These are phyloP conservation scores for Artibeus jamaicensis DNA, from an alignment of 2,797 vertebrate species.

Conservation along the genomic window DNA sequence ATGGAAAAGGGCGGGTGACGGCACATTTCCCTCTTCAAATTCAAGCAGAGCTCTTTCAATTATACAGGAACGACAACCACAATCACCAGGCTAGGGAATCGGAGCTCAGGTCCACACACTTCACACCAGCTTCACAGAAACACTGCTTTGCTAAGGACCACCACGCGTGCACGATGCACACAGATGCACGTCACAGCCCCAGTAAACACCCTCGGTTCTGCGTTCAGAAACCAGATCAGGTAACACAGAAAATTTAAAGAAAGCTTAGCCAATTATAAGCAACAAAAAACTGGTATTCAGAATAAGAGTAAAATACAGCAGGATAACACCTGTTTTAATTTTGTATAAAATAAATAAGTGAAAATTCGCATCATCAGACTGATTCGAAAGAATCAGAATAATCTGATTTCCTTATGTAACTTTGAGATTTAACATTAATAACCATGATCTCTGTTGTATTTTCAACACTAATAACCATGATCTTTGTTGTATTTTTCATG, in stretches of 20 bases:
- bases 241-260: background rate
- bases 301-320: background rate
- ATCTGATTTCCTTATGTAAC: background rate
- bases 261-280: background rate
- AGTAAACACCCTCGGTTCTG: background rate
- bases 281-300: background rate
- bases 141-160: background rate
- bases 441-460: background rate
- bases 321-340: background rate
- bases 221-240: background rate
- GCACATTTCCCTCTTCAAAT: constrained; percentile 7
- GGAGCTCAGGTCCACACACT: background rate
- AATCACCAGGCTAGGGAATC: background rate
- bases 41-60: background rate
- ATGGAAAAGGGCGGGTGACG: background rate
- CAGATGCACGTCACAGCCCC: background rate
- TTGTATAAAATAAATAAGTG: background rate
- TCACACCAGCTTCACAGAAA: background rate
- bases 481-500: background rate
- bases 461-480: background rate
- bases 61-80: background rate
- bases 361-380: background rate
- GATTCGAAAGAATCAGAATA: background rate
- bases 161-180: background rate
- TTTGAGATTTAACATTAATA: background rate